These are phyloP conservation scores for Euphydryas editha DNA, from an alignment of 2,888 invertebrate species.

Conservation along the genomic window DNA sequence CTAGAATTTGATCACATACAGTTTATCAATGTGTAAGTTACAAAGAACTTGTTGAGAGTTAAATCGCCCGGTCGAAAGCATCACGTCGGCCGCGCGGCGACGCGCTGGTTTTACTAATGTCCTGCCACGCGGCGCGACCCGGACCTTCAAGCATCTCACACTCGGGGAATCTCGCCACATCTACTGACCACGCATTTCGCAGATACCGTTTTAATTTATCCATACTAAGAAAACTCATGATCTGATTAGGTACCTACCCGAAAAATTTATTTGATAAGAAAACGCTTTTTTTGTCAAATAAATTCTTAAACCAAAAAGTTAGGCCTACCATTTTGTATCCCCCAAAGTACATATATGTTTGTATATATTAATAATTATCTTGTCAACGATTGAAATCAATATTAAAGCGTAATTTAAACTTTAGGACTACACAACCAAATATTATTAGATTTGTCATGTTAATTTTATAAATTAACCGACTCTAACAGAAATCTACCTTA, in stretches of 20 bases:
- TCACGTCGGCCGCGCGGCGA: slow-evolving; percentile 21
- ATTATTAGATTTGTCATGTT: too few species aligned
- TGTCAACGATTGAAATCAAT: too few species aligned
- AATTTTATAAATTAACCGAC: neutral
- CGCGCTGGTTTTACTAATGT: slow-evolving; percentile 29
- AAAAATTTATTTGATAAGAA: too few species aligned
- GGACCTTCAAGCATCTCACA: neutral
- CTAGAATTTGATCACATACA: slow-evolving; percentile 16
- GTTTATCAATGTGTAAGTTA: slow-evolving; percentile 18
- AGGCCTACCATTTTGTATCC: too few species aligned
- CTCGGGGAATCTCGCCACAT: neutral
- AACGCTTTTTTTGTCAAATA: too few species aligned
- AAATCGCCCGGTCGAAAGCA: slow-evolving; percentile 22
- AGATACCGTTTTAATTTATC: neutral
- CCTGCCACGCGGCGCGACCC: neutral
- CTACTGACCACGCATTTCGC: neutral
- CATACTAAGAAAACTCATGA: neutral
- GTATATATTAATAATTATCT: too few species aligned
- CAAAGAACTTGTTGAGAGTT: slow-evolving; percentile 23
- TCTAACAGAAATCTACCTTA: slow-evolving; percentile 1
- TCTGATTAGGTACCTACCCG: neutral
- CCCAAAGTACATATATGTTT: too few species aligned
- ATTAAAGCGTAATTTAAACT: too few species aligned
- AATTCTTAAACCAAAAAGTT: too few species aligned
- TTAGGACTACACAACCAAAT: too few species aligned